Evolutionary conservation across 2,113 vertebrate genomes (phyloP).

Genomic region (Jaculus jaculus): DNA sequence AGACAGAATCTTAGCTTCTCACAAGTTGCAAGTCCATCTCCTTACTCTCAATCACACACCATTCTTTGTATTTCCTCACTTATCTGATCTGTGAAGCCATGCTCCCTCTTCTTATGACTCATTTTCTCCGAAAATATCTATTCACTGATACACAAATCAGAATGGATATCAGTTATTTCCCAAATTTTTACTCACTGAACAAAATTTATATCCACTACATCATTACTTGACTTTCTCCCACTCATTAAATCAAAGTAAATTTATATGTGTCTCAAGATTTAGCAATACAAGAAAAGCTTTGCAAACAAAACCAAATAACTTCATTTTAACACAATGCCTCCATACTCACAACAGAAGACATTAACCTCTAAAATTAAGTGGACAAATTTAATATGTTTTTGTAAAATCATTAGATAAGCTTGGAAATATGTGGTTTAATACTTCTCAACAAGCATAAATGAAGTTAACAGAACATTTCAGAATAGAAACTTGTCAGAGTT

Average conservation of each 20-base stretch:
- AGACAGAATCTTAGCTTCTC: background rate
- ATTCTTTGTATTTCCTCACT: background rate
- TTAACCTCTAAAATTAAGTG: background rate
- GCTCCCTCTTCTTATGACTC: background rate
- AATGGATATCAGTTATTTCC: background rate
- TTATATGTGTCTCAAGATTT: background rate
- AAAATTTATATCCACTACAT: background rate
- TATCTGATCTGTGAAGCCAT: background rate
- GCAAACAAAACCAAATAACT: background rate
- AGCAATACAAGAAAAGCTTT: background rate
- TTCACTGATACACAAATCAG: background rate
- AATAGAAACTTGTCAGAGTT: background rate
- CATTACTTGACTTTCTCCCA: background rate
- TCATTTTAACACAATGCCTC: background rate
- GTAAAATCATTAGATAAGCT: background rate
- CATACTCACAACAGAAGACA: background rate
- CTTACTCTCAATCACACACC: too few species aligned
- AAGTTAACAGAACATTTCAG: background rate
- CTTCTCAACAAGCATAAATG: background rate
- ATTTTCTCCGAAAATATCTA: background rate
- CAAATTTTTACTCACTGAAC: background rate
- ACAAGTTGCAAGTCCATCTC: accelerated
- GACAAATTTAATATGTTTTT: background rate
- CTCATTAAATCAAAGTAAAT: background rate
- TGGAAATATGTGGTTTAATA: background rate